phyloP scores from a whole-genome alignment of 1,140 invertebrate genomes.

The Musca domestica region DNA sequence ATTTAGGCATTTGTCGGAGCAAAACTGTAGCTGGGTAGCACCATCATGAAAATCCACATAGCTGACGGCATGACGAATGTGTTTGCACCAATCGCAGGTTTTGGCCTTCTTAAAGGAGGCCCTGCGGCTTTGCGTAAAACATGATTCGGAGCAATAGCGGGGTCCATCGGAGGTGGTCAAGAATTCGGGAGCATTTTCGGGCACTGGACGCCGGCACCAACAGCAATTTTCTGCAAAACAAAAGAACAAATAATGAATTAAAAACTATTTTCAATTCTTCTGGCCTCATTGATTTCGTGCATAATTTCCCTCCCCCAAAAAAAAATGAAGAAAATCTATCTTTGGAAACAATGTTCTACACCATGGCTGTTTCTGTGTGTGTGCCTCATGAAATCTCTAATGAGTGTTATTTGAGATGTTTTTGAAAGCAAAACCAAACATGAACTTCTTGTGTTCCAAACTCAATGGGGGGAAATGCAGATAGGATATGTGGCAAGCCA shows the following conservation, averaged over 20 bases:
- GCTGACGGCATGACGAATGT: constrained; percentile 85
- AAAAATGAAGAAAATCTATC: background rate
- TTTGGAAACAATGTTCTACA: background rate
- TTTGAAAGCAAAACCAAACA: no score
- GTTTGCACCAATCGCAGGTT: constrained; percentile 91
- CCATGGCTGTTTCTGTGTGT: background rate
- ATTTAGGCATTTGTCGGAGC: constrained; percentile 87
- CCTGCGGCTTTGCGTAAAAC: constrained; percentile 81
- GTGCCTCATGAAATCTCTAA: no score
- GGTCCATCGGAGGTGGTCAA: constrained; percentile 60
- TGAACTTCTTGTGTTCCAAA: background rate
- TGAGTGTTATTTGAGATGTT: no score
- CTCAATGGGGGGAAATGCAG: background rate
- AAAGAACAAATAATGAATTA: background rate
- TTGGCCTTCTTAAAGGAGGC: constrained; percentile 88
- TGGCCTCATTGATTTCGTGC: background rate
- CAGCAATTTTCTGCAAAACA: constrained; percentile 54
- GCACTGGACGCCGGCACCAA: constrained; percentile 61
- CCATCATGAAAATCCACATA: constrained; percentile 86
- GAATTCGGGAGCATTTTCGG: constrained; percentile 57
- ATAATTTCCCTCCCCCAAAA: background rate
- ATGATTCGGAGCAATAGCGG: constrained; percentile 81
- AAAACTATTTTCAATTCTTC: background rate
- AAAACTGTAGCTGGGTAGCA: constrained; percentile 76
- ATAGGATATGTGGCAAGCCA: no score